Percentiles rank a stretch among this genome's conserved stretches.
Conservation (phyloP, 1,140 invertebrate genomes). For the Drepana arcuata region DNA sequence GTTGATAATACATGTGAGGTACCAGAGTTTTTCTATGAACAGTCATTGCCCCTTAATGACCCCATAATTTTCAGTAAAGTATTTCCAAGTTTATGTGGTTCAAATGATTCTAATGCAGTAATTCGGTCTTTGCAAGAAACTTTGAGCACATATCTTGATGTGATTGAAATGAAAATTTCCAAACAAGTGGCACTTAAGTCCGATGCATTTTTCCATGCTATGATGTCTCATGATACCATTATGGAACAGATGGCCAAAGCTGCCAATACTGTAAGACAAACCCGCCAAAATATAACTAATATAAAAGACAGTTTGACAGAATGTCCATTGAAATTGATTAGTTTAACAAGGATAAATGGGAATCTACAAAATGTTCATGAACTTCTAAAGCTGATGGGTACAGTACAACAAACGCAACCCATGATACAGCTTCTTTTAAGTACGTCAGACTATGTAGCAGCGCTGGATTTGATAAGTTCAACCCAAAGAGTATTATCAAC, state of each 20-base stretch:
- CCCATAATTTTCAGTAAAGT: conserved; percentile 88
- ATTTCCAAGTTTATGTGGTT: conserved; percentile 77
- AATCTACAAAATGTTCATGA: conserved; percentile 78
- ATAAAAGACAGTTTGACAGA: conserved; percentile 86
- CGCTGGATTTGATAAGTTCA: conserved; percentile 95
- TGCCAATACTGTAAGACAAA: conserved; percentile 82
- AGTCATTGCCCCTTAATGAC: conserved; percentile 86
- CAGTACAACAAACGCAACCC: conserved; percentile 97
- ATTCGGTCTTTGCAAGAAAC: conserved; percentile 74
- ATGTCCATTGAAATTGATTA: conserved; percentile 85
- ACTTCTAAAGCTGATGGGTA: conserved; percentile 93
- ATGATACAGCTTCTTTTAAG: conserved; percentile 96
- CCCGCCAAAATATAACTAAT: conserved; percentile 79
- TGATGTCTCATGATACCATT: conserved; percentile 95
- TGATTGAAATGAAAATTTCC: conserved; percentile 95
- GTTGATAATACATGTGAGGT: conserved; percentile 72
- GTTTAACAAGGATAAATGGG: conserved; percentile 75
- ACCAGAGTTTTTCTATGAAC: conserved; percentile 90
- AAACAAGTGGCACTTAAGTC: conserved; percentile 97
- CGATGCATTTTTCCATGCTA: conserved; percentile 96
- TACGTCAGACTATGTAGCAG: conserved; percentile 97
- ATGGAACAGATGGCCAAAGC: conserved; percentile 91
- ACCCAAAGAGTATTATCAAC: conserved; percentile 95
- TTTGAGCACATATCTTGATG: conserved; percentile 95
- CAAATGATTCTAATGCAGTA: conserved; percentile 51